Conservation (phyloP, 1,140 invertebrate species). For the Notospermus geniculatus region DNA sequence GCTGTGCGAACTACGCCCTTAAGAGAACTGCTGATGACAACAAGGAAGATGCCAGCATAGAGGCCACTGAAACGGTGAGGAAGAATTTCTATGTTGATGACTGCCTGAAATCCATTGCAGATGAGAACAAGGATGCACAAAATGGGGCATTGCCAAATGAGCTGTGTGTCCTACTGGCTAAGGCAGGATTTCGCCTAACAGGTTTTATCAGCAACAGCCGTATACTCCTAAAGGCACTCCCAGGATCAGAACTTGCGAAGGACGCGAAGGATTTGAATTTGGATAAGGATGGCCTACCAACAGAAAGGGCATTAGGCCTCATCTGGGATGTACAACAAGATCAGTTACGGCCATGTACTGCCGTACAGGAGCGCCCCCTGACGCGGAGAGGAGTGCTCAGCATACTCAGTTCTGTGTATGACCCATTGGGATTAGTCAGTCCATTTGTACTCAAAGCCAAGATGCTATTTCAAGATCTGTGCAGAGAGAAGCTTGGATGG, state of each 20-base stretch:
- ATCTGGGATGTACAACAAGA: conserved; percentile 11
- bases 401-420: conserved; percentile 16
- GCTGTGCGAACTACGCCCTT: conserved; percentile 16
- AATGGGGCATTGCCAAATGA: background rate
- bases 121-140: conserved; percentile 2
- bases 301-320: conserved; percentile 12
- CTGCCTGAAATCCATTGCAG: conserved; percentile 15
- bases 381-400: conserved; percentile 18
- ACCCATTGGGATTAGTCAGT: conserved; percentile 19
- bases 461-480: conserved; percentile 19
- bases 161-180: background rate
- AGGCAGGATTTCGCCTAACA: background rate
- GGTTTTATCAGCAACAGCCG: background rate
- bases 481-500: conserved; percentile 14
- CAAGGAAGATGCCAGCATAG: background rate
- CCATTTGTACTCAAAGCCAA: conserved; percentile 19
- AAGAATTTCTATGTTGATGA: conserved; percentile 28
- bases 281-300: background rate
- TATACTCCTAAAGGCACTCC: background rate
- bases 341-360: conserved; percentile 1
- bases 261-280: background rate
- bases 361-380: background rate
- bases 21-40: conserved; percentile 15
- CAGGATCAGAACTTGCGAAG: background rate
- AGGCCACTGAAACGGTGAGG: conserved; percentile 10